These are phyloP conservation scores for Lepidocolaptes lacrymiger DNA, from an alignment of 2,797 vertebrate species.

Conservation along the genomic window DNA sequence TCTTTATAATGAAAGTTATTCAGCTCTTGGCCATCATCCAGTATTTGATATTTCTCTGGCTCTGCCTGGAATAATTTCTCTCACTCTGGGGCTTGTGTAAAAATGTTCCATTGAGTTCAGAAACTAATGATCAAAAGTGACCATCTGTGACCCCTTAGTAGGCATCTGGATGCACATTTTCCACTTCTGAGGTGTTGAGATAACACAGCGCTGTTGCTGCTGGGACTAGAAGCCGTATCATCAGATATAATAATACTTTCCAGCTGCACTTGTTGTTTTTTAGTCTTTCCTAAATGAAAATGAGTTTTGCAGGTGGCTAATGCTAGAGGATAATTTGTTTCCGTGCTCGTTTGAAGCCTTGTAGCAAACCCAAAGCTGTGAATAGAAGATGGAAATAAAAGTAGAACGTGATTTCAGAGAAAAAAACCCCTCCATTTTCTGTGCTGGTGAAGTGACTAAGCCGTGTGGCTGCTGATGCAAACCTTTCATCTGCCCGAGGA, in stretches of 20 bases:
- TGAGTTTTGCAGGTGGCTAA: constrained; percentile 47
- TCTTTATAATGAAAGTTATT: background rate
- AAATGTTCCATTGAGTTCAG: background rate
- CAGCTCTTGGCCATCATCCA: background rate
- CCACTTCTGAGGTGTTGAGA: background rate
- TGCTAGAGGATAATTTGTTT: constrained; percentile 32
- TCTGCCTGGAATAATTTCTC: background rate
- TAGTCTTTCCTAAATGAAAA: constrained; percentile 41
- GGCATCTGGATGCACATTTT: constrained; percentile 16
- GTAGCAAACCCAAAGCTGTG: constrained; percentile 10
- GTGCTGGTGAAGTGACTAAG: constrained; percentile 12
- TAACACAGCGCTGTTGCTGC: background rate
- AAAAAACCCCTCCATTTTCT: background rate
- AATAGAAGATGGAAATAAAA: constrained; percentile 47
- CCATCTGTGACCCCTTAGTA: constrained; percentile 21
- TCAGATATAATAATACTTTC: background rate
- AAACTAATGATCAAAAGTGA: constrained; percentile 15
- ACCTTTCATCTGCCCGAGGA: constrained; percentile 47
- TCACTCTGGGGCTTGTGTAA: background rate
- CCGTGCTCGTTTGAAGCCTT: constrained; percentile 28
- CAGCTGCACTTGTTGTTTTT: constrained; percentile 46
- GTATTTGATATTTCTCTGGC: background rate
- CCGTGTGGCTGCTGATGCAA: background rate
- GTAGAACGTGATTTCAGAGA: constrained; percentile 13
- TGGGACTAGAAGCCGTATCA: background rate